Conservation (phyloP, 2,888 invertebrate genomes). For the Watsonalla binaria region DNA sequence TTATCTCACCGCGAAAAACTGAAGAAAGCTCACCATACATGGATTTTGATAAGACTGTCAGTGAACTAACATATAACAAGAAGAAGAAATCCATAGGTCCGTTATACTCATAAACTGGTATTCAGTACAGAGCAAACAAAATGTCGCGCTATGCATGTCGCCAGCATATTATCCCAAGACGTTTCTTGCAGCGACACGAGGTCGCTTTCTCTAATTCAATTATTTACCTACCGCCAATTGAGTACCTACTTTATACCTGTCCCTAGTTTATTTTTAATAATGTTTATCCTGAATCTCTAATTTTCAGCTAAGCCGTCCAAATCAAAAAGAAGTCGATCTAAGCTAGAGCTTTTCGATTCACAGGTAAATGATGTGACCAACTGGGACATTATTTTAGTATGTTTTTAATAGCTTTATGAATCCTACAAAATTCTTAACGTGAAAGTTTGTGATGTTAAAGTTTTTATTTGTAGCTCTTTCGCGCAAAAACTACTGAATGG, state of each 20-base stretch:
- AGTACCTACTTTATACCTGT: not conserved
- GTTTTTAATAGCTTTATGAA: too few relatives aligned
- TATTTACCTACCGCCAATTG: too few relatives aligned
- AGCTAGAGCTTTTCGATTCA: constrained; percentile 31
- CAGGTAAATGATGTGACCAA: constrained; percentile 33
- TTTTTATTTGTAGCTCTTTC: too few relatives aligned
- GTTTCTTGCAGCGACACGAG: too few relatives aligned
- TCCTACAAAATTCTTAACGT: too few relatives aligned
- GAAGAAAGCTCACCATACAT: constrained; percentile 27
- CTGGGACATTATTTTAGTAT: constrained; percentile 13
- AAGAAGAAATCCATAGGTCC: constrained; percentile 38
- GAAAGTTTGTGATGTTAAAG: too few relatives aligned
- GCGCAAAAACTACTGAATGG: too few relatives aligned
- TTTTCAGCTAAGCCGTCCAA: constrained; percentile 35
- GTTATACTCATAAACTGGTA: constrained; percentile 1
- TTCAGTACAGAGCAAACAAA: too few relatives aligned
- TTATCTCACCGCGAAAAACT: constrained; percentile 32
- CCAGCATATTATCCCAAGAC: too few relatives aligned
- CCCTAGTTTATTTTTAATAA: not conserved
- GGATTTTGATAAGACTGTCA: constrained; percentile 36
- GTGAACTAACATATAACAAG: constrained; percentile 43
- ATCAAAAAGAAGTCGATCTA: constrained; percentile 42
- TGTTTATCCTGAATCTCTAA: constrained; percentile 13
- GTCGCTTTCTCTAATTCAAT: too few relatives aligned
- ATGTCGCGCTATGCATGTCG: too few relatives aligned